A percentile compares a stretch with the other conserved stretches of the same genome.
Conservation (phyloP, 2,888 invertebrate genomes). For the Noctua fimbriata region DNA sequence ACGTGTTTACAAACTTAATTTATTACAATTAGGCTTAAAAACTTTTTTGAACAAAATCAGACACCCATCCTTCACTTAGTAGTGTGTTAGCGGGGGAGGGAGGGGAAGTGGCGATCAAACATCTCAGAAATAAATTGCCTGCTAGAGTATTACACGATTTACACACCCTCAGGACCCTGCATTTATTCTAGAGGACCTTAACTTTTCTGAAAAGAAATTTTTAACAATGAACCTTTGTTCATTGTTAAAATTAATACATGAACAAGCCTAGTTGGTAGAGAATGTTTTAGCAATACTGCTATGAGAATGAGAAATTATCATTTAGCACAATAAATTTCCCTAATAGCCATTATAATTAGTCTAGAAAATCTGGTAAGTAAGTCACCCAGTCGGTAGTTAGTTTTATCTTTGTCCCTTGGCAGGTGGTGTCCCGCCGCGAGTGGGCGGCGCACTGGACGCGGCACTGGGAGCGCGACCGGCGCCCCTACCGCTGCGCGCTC, state of each 20-base stretch:
- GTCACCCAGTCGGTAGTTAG: background rate
- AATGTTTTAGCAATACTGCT: background rate
- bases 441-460: conserved; percentile 84
- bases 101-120: background rate
- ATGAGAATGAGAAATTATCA: background rate
- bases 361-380: background rate
- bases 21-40: background rate
- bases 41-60: background rate
- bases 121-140: background rate
- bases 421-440: conserved; percentile 72
- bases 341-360: background rate
- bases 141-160: background rate
- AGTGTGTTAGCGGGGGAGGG: background rate
- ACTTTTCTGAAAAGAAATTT: background rate
- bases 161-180: background rate
- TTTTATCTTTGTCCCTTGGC: background rate
- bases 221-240: too few relatives aligned
- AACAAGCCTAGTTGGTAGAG: background rate
- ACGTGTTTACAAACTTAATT: background rate
- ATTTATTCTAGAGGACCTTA: background rate
- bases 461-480: conserved; percentile 84
- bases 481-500: conserved; percentile 85
- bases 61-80: background rate
- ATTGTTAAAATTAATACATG: background rate
- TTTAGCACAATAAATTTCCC: background rate